Conservation (phyloP, 2,888 invertebrate species). For the Homarus gammarus region DNA sequence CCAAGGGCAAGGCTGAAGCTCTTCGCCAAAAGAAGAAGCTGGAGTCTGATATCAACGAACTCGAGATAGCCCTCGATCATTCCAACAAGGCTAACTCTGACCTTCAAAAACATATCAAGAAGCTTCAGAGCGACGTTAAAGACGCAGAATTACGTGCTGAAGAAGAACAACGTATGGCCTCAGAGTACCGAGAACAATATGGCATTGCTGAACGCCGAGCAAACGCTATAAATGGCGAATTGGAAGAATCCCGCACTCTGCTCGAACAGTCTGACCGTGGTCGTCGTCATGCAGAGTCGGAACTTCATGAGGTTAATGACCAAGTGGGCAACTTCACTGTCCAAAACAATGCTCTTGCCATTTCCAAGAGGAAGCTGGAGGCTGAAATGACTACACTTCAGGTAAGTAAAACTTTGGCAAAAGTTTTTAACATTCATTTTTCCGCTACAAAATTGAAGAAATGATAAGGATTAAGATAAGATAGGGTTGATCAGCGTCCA, state of each 20-base stretch:
- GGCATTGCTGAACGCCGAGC: conserved; percentile 98
- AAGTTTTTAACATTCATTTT: neutral
- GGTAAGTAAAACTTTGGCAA: conserved; percentile 24
- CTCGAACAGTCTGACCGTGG: conserved; percentile 98
- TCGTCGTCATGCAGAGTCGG: conserved; percentile 55
- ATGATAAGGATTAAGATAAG: neutral
- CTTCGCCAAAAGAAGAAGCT: conserved; percentile 57
- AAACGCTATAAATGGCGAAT: conserved; percentile 97
- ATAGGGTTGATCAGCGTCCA: neutral
- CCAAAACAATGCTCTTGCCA: conserved; percentile 98
- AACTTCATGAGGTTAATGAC: conserved; percentile 87
- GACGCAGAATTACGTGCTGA: conserved; percentile 96
- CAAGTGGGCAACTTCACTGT: conserved; percentile 97
- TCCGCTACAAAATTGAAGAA: neutral
- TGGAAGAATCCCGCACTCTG: conserved; percentile 97
- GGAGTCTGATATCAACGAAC: conserved; percentile 78
- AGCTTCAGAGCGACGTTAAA: conserved; percentile 97
- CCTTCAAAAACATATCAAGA: conserved; percentile 82
- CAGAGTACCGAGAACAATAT: conserved; percentile 98
- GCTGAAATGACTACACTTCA: conserved; percentile 82
- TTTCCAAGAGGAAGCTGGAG: conserved; percentile 85
- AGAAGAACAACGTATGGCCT: conserved; percentile 98
- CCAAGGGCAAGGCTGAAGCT: conserved; percentile 54
- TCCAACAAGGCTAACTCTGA: conserved; percentile 82
- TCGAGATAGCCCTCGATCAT: conserved; percentile 83